Base-by-base conservation (phyloP, 2,113 vertebrate species). In the Alexandromys fortis region DNA sequence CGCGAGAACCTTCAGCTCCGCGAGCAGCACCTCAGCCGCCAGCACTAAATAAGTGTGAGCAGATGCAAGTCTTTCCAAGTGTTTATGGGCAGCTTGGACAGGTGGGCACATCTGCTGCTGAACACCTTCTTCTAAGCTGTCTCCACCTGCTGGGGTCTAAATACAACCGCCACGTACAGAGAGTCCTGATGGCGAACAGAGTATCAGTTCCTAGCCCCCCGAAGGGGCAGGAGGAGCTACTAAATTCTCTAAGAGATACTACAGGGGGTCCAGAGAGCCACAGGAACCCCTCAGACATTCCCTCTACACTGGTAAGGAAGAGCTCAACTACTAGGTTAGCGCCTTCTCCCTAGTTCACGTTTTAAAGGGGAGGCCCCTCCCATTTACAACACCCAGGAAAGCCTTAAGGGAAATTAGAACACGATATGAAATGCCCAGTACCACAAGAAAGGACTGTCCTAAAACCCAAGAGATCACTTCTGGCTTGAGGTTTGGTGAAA, bases 51-150 rank as follows among this genome's bases (percentile, higher is more conserved):
- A 35, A 0, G 10, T 35, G 16, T 10, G 14, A 42, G 47, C 21
- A 70, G 19, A 70, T 9, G 38, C 38, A 26, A 4, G 17, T 17
- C 82, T 49, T 52, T 3, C 26, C 33, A 28, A 8, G 19, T 75
- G 65, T 58, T 49, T 45, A 12, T 9, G 0, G 19, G 52, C 19
- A 30, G 11, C 67, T 10, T 78, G 16, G 8, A 16, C 6, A 63
- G 77, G 68, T 0, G 3, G 6, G 24, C 67, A 58, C 4, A 35
- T 2, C 0, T 38, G 8, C 19, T 16, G 1, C 35, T 4, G 28
- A 14, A 11, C 30, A 21, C 47, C n/a, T 58, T 58, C 19, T 3
- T 70, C 52, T 47, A 61, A 16, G 19, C 0, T 5, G n/a, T 21
- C 73, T 73, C 63, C 55, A 24, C 11, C 8, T n/a, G 61, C 3